Base-by-base conservation (phyloP, 1,140 invertebrate species). In the Hypsibius dujardini region DNA sequence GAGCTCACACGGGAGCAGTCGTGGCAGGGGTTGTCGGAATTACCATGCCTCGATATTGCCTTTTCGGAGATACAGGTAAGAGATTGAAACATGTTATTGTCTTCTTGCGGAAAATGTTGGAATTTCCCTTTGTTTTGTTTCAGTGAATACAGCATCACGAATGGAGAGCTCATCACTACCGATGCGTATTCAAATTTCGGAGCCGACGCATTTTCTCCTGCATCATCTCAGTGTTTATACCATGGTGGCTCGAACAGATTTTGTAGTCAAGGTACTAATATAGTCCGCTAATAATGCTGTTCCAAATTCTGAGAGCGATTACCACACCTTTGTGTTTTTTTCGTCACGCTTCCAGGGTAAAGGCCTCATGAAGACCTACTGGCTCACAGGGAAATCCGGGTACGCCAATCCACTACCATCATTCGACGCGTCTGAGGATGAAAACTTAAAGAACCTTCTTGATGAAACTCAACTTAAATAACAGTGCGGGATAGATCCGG, bases 31-130 rank as follows among this genome's bases (percentile, higher is more conserved):
- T 76, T 2, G 76, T 76, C 28, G 75, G 75, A 50, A 70, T 75
- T n/a, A 74, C 75, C 42, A 76, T 76, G 75, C 75, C 75, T 1
- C 59, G 75, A 59, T 76, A 76, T 70, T 76, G 75, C 59, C 71
- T 76, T 14, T 76, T 76, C 70, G 75, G 75, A 28, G 59, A 71
- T 59, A 74, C 71, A 2, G 73, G 50, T 56, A 56, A 7, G 50
- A 28, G 28, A 28, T 28, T 28, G 28, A 28, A 28, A 28, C 28
- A 28, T 28, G 28, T 28, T 28, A 28, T 28, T 28, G 28, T 28
- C 28, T 28, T 28, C 28, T 28, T 28, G 28, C 28, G 7, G 50
- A n/a, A 12, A 12, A 56, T n/a, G 50, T 12, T 45, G 71, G 46
- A 28, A 59, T 47, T 72, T 28, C 1, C 7, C 56, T 15, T 7